Percentiles rank a stretch among this genome's conserved stretches.
Conservation (phyloP, 2,888 invertebrate genomes). For the Heliconius cydno region DNA sequence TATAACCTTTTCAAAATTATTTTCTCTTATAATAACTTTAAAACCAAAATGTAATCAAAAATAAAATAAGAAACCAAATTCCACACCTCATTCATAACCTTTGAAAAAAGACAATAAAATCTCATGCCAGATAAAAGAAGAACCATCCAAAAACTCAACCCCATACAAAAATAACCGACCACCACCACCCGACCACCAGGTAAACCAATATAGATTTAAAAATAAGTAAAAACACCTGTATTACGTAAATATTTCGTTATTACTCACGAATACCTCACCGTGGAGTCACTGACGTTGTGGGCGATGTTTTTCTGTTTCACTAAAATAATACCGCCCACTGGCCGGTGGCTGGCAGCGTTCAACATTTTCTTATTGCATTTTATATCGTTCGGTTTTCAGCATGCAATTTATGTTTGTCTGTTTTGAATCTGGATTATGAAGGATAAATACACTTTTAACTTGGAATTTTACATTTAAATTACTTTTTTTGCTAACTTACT, state of each 20-base stretch:
- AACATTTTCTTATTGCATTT: constrained; percentile 44
- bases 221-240: constrained; percentile 65
- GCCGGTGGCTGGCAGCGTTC: constrained; percentile 57
- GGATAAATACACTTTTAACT: not conserved
- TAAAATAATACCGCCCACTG: constrained; percentile 72
- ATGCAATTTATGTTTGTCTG: not conserved
- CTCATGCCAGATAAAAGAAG: too few relatives aligned
- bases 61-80: not conserved
- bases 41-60: not conserved
- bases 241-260: constrained; percentile 64
- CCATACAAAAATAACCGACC: not conserved
- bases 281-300: constrained; percentile 63
- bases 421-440: not conserved
- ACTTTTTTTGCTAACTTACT: not conserved
- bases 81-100: not conserved
- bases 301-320: constrained; percentile 66
- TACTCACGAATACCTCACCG: constrained; percentile 69
- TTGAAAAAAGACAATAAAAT: not conserved
- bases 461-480: not conserved
- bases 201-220: constrained; percentile 44
- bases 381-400: constrained; percentile 23
- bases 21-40: too few relatives aligned
- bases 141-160: not conserved
- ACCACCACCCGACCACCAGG: constrained; percentile 3
- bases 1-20: too few relatives aligned